These are phyloP conservation scores for Meda fulgida DNA, from an alignment of 2,797 vertebrate genomes.

Conservation along the genomic window DNA sequence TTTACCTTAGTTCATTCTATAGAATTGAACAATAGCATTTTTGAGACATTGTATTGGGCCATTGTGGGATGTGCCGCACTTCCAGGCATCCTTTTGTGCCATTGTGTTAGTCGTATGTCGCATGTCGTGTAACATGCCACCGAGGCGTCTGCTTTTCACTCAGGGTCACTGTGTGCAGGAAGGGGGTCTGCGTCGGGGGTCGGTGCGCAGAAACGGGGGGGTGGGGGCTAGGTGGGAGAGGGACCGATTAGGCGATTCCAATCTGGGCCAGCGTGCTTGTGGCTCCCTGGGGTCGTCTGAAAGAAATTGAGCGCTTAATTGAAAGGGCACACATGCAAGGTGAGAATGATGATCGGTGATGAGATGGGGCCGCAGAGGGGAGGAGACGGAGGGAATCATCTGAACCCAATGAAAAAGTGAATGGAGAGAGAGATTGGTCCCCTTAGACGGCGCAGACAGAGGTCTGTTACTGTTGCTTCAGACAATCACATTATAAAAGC, in stretches of 20 bases:
- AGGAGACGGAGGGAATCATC: conserved; percentile 64
- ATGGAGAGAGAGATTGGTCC: not conserved
- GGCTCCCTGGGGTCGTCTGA: conserved; percentile 72
- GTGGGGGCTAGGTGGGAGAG: too few relatives aligned
- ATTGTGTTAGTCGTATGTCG: conserved; percentile 36
- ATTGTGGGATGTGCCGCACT: not conserved
- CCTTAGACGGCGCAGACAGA: not conserved
- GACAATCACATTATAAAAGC: conserved; percentile 40
- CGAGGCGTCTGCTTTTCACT: conserved; percentile 60
- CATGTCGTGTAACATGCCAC: conserved; percentile 49
- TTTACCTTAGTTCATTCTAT: conserved; percentile 11
- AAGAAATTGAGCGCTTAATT: conserved; percentile 85
- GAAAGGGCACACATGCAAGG: conserved; percentile 77
- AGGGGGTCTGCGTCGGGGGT: conserved; percentile 22
- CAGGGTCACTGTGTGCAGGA: conserved; percentile 21
- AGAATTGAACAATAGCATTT: not conserved
- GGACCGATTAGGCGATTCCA: conserved; percentile 69
- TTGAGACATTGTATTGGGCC: not conserved
- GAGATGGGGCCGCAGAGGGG: conserved; percentile 65
- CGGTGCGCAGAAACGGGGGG: conserved; percentile 27
- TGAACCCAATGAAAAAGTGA: conserved; percentile 21
- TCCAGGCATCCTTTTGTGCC: conserved; percentile 36
- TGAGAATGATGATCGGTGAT: conserved; percentile 76
- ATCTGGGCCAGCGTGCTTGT: conserved; percentile 71
- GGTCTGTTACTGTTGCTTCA: conserved; percentile 19